Conservation (phyloP, 2,797 vertebrate genomes). For the Mus spretus region DNA sequence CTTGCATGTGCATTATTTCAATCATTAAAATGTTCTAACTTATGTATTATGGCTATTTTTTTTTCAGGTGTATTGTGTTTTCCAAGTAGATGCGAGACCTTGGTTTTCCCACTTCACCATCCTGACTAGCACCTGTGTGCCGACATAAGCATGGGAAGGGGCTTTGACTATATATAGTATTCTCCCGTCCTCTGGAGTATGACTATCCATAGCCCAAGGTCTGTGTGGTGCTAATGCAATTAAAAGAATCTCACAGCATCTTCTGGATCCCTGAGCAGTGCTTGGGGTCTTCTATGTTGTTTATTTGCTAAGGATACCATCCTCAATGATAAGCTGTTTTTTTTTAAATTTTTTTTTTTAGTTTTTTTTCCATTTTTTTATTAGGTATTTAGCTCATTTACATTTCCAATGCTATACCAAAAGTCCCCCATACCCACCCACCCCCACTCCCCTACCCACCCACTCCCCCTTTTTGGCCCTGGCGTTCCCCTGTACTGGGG, state of each 20-base stretch:
- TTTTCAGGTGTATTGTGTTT: conserved; percentile 66
- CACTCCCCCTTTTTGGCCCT: too few species aligned
- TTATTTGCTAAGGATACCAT: not conserved
- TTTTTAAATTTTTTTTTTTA: not conserved
- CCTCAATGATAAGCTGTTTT: not conserved
- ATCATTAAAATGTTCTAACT: not conserved
- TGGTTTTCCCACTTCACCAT: conserved; percentile 41
- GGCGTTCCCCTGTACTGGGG: too few species aligned
- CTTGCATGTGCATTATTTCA: not conserved
- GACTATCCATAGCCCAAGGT: not conserved
- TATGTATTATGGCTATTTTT: not conserved
- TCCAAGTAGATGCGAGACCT: not conserved
- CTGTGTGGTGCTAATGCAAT: not conserved
- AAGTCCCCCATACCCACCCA: too few species aligned
- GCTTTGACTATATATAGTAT: not conserved
- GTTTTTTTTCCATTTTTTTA: too few species aligned
- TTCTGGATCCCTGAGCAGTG: not conserved
- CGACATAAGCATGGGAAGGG: fast-evolving
- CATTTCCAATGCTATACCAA: too few species aligned
- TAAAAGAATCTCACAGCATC: conserved; percentile 44
- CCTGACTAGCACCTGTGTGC: conserved; percentile 46
- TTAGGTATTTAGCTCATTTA: too few species aligned
- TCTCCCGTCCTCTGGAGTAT: not conserved
- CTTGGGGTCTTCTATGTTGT: not conserved
- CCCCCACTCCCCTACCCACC: too few species aligned